Evolutionary conservation across 1,140 invertebrate genomes (phyloP), one percentile per base, ranked within the genome.

Genomic region (Tribolium castaneum): DNA sequence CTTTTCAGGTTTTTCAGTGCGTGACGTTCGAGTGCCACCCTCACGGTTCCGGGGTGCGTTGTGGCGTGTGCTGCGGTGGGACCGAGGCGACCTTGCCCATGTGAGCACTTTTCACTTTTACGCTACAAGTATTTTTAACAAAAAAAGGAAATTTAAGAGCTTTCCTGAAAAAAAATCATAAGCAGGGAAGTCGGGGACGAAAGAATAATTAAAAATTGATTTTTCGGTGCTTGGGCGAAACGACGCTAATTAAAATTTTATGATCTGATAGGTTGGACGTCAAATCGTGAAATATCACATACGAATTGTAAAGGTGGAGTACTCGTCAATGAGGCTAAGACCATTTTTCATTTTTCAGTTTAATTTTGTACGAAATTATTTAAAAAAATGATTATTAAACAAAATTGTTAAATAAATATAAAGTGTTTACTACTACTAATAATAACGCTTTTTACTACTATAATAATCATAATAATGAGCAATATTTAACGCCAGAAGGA

Each of bases 1-100:
- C 19, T 59, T 66, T 66, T 66, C 59, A 66, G 59, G 59, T 66
- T 66, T 66, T 66, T 66, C 59, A 66, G 59, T 66, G 59, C 59
- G 59, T 66, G 59, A 66, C 59, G 59, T 66, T 66, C 30, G 59
- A 62, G 56, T 62, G 56, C 12, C 56, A 66, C 59, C 59, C 59
- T 66, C 59, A 30, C 25, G 54, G 25, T 14, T 30, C 9, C 10
- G 59, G 59, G 59, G 59, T 66, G 59, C 59, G 59, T 66, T 34
- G 59, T 66, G 59, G 59, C 14, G 35, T 66, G 59, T 66, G 59
- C 59, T 66, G 59, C 59, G 30, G 59, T 12, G 25, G 59, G 30
- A 34, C 30, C 25, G 22, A 66, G 59, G 25, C n/a, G n/a, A 1
- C 13, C 59, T 35, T 66, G 30, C 59, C 54, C 59, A 66, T 66